Conservation (phyloP, 2,113 vertebrate species). For the Raphicerus campestris region DNA sequence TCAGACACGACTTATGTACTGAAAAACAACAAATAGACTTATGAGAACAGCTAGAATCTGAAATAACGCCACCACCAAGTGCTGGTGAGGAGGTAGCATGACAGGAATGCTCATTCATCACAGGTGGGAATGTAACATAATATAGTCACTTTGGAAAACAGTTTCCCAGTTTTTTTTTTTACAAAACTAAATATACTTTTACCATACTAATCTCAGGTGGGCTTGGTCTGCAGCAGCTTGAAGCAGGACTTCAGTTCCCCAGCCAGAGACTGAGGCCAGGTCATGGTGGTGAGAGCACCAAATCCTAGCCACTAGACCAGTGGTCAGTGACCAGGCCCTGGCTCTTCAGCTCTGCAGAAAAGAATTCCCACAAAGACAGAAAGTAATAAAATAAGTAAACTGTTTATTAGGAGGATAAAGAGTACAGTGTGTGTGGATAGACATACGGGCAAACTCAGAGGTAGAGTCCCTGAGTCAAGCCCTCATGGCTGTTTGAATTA, state of each 20-base stretch:
- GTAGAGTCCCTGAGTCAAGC: background rate
- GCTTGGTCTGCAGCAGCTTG: background rate
- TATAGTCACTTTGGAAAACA: background rate
- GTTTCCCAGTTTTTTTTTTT: background rate
- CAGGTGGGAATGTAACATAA: background rate
- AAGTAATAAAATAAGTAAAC: background rate
- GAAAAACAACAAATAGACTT: background rate
- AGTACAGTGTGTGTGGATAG: background rate
- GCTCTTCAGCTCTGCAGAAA: background rate
- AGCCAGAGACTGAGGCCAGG: background rate
- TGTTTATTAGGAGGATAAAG: background rate
- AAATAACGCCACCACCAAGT: background rate
- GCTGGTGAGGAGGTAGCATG: background rate
- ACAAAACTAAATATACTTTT: conserved; percentile 13
- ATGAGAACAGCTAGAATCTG: background rate
- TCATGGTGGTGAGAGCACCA: background rate
- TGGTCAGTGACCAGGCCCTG: background rate
- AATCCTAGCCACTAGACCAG: background rate
- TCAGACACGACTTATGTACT: background rate
- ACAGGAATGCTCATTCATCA: background rate
- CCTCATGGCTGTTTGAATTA: background rate
- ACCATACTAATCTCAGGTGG: background rate
- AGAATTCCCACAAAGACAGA: background rate
- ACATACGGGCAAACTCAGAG: background rate
- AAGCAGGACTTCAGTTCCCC: background rate